Conservation (phyloP, 1,140 invertebrate genomes). For the Megathymus violae region DNA sequence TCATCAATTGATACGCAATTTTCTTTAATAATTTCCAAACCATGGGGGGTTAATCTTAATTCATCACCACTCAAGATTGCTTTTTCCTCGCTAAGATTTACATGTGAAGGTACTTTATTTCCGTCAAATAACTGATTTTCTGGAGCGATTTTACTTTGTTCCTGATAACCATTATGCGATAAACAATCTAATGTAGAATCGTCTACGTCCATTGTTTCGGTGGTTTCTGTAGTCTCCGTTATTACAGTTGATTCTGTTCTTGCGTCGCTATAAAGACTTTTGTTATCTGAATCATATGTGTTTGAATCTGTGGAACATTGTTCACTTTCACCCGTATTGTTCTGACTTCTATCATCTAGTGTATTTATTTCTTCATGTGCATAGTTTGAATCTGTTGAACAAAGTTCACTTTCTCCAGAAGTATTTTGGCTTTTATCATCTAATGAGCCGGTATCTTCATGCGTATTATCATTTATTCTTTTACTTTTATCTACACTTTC, state of each 20-base stretch:
- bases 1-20: conserved; percentile 10
- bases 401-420: not conserved
- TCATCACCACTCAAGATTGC: conserved; percentile 25
- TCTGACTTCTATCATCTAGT: conserved; percentile 4
- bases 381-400: not conserved
- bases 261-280: not conserved
- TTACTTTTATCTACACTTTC: not conserved
- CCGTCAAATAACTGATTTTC: not conserved
- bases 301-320: conserved; percentile 1
- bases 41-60: conserved; percentile 17
- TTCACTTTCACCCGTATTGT: conserved; percentile 13
- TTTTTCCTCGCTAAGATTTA: conserved; percentile 21
- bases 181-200: conserved; percentile 12
- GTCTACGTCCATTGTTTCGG: conserved; percentile 14
- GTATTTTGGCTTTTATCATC: conserved; percentile 1
- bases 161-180: conserved; percentile 7
- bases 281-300: conserved; percentile 6
- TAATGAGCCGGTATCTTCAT: not conserved
- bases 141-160: not conserved
- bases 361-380: not conserved
- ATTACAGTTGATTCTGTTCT: not conserved
- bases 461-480: not conserved
- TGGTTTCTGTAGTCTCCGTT: conserved; percentile 13
- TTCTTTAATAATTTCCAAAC: conserved; percentile 25
- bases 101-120: not conserved